Conservation (phyloP, 1,140 invertebrate genomes). For the Diorhabda sublineata region DNA sequence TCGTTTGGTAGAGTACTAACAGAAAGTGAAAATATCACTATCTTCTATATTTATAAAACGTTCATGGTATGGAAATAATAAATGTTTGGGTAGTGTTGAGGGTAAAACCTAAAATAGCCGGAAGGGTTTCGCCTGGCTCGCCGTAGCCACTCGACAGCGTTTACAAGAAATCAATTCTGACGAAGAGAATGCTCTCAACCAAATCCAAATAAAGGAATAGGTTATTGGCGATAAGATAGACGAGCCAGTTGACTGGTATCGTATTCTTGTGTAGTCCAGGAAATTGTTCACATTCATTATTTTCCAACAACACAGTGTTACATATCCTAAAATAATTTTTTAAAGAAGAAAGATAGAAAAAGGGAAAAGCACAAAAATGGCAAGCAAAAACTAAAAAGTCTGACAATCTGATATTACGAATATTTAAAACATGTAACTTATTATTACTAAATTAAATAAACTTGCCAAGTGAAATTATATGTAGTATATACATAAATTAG, state of each 20-base stretch:
- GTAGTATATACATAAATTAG: no score
- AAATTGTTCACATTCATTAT: neutral
- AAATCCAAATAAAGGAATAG: conserved; percentile 37
- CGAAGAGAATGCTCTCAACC: conserved; percentile 31
- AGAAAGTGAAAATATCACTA: no score
- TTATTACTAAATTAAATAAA: no score
- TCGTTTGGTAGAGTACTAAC: no score
- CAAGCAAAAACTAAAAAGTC: no score
- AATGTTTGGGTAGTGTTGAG: conserved; percentile 39
- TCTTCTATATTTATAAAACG: conserved; percentile 29
- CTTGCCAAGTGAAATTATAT: no score
- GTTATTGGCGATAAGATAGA: conserved; percentile 42
- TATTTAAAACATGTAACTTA: no score
- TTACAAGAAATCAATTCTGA: conserved; percentile 44
- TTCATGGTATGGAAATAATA: conserved; percentile 41
- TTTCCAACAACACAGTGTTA: no score
- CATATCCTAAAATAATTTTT: no score
- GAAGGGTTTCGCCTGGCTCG: conserved; percentile 25
- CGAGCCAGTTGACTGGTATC: conserved; percentile 35
- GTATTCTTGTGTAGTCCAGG: neutral
- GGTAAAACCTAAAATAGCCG: conserved; percentile 22
- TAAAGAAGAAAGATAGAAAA: no score
- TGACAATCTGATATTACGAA: no score
- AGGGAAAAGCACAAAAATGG: no score
- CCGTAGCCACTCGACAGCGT: conserved; percentile 26